These are phyloP conservation scores for Petrolisthes cinctipes DNA, from an alignment of 2,888 invertebrate genomes.

Conservation along the genomic window DNA sequence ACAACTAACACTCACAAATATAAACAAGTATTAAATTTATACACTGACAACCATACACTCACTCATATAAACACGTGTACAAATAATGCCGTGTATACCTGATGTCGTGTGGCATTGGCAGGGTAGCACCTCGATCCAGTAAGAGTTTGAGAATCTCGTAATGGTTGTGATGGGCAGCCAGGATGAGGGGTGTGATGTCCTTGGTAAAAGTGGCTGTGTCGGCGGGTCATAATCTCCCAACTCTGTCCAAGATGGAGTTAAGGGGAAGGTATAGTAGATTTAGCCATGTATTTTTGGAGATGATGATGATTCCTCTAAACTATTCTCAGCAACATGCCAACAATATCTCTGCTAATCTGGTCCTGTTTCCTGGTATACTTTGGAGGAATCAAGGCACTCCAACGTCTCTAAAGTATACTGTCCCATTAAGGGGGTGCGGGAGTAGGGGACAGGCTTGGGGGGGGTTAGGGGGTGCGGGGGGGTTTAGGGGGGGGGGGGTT, in stretches of 20 bases:
- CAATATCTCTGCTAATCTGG: too few species aligned
- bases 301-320: too few species aligned
- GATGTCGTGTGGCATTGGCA: conserved; percentile 92
- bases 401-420: too few species aligned
- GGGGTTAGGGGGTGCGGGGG: too few species aligned
- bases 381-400: too few species aligned
- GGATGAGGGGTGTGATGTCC: conserved; percentile 93
- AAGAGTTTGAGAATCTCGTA: conserved; percentile 96
- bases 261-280: too few species aligned
- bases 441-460: too few species aligned
- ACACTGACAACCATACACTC: neutral
- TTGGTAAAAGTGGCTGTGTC: conserved; percentile 82
- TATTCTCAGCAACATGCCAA: too few species aligned
- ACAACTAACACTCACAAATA: too few species aligned
- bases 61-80: neutral
- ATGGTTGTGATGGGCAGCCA: conserved; percentile 96
- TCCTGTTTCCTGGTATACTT: too few species aligned
- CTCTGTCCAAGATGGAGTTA: conserved; percentile 43
- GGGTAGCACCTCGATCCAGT: conserved; percentile 89
- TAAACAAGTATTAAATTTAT: neutral
- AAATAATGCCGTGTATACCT: conserved; percentile 74
- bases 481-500: too few species aligned
- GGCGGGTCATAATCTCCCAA: conserved; percentile 55
- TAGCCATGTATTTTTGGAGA: neutral
- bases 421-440: too few species aligned